Evolutionary conservation across 2,113 vertebrate species (phyloP).

Genomic region (Lampris megalopsis): DNA sequence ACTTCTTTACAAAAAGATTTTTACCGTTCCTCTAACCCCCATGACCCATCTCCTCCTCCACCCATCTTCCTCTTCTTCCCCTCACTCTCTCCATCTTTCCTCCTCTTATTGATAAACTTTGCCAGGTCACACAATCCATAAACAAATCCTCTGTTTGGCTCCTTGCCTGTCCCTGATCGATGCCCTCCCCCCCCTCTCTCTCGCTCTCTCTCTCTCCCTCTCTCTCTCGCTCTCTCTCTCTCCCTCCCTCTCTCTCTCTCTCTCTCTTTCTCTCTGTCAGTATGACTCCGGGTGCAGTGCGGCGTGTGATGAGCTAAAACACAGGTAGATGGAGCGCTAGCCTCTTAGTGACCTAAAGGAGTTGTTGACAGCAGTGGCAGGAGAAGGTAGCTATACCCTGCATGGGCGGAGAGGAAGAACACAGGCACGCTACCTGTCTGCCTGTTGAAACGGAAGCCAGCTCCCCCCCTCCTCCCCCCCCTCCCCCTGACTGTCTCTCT

Average conservation of each 20-base stretch:
- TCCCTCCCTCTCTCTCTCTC: not conserved
- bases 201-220: conserved; percentile 1
- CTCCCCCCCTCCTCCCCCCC: conserved; percentile 8
- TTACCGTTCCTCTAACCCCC: conserved; percentile 6
- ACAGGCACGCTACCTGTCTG: conserved; percentile 10
- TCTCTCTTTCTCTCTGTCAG: conserved; percentile 17
- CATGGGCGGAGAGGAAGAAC: not conserved
- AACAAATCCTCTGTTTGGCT: conserved; percentile 50
- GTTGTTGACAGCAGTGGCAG: conserved; percentile 59
- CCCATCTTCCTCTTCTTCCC: not conserved
- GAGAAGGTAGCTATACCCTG: conserved; percentile 26
- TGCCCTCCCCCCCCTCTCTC: conserved; percentile 22
- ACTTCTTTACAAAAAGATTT: conserved; percentile 58
- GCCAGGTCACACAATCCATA: conserved; percentile 57
- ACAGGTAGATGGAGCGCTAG: conserved; percentile 68
- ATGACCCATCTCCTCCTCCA: too few species aligned
- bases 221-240: conserved; percentile 25
- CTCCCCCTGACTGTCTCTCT: conserved; percentile 11
- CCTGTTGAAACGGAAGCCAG: not conserved
- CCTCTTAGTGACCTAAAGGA: conserved; percentile 71
- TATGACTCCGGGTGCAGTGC: conserved; percentile 51
- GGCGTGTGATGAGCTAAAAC: conserved; percentile 72
- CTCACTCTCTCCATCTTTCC: not conserved
- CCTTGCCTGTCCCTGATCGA: conserved; percentile 5
- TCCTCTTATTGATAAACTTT: conserved; percentile 58